Evolutionary conservation across 2,888 invertebrate species (phyloP), one percentile per base, ranked within the genome.

Genomic region (Drosophila nigricruria): DNA sequence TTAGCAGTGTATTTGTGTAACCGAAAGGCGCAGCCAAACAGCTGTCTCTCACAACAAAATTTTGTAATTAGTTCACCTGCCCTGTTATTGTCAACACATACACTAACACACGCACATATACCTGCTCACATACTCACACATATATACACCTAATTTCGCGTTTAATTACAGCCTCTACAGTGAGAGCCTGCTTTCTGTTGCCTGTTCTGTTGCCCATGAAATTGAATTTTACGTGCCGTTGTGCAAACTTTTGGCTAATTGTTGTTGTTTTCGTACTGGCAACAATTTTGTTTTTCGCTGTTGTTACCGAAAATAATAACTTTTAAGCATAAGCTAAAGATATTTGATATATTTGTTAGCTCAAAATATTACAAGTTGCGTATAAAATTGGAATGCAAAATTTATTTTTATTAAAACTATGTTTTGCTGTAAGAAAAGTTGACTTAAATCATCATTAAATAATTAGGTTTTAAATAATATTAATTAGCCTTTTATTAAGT

Each of bases 11-110:
- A 47, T 71, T 66, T 82, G 52, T 30, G 47, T 18, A 47, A 42
- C 40, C 49, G 61, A 43, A 53, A 52, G 49, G 36, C 38, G 30
- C 38, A 34, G 12, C 25, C 49, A 49, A 47, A 66, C 40, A 62
- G 36, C 23, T 59, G 20, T 16, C 32, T 12, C 12, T 49, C 25
- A 68, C 64, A 69, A 49, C 54, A 63, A 43, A 52, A 56, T 77
- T 74, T 68, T 73, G 70, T 79, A 81, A 83, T 86, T 83, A 77
- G 70, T 74, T 73, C 61, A 70, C 53, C 61, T 59, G 58, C 16
- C 65, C 12, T 69, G 52, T 69, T 77, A 69, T 81, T 83, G 77
- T 66, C 71, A 30, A 47, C 52, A 47, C 56, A 43, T 0, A 43
- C 23, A 40, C 45, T 18, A n/a, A 43, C 20, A 54, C 45, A 58